A percentile compares a stretch with the other conserved stretches of the same genome.
Evolutionary conservation across 2,888 invertebrate genomes (phyloP).

Genomic region (Acanthosepion lycidas): DNA sequence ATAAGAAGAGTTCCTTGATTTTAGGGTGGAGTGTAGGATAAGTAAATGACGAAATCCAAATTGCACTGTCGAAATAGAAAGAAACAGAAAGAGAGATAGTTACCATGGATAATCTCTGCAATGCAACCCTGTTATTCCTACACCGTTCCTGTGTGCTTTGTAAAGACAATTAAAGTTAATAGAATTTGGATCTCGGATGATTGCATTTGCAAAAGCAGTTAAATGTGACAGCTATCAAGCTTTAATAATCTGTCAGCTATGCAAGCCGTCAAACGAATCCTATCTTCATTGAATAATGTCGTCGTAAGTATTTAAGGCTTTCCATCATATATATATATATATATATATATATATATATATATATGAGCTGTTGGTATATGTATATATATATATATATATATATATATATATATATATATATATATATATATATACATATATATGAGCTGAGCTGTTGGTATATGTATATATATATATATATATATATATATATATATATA

Average conservation of each 20-base stretch:
- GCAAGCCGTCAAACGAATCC: neutral
- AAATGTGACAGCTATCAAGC: neutral
- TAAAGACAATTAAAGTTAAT: slow-evolving; percentile 8
- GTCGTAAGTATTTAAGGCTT: neutral
- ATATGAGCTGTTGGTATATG: neutral
- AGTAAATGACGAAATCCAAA: no score
- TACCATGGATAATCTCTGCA: neutral
- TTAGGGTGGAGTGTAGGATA: no score
- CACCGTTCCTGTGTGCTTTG: neutral
- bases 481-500: neutral
- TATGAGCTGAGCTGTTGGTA: no score
- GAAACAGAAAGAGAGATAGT: neutral
- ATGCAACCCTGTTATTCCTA: neutral
- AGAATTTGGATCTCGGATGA: neutral
- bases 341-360: neutral
- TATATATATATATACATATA: neutral
- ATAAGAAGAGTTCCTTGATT: no score
- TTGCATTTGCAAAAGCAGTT: neutral
- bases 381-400: neutral
- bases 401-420: no score
- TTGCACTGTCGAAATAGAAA: neutral
- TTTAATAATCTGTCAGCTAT: neutral
- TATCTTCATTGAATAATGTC: neutral
- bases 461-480: slow-evolving; percentile 33
- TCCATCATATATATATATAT: neutral